Evolutionary conservation across 2,888 invertebrate genomes (phyloP), one percentile per base, ranked within the genome.

Genomic region (Nephrocerus scutellatus): DNA sequence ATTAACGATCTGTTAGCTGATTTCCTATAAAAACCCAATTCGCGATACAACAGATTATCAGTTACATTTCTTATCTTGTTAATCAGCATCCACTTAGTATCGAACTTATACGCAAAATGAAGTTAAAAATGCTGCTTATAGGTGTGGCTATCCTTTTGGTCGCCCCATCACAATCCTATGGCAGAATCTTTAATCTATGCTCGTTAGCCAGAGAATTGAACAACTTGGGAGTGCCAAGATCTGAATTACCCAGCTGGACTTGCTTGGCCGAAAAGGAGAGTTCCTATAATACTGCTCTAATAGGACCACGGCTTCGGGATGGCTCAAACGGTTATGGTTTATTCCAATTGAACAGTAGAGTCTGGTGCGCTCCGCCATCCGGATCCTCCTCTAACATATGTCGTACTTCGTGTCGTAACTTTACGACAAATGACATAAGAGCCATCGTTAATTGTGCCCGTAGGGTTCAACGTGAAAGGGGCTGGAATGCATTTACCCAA

Each of bases 231-330:
- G 51, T 62, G n/a, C 58, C 61, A 15, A 60, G 59, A 36, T 21
- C 41, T 39, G 64, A 65, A 29, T 39, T 66, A 6, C 43, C 59
- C 2, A 43, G 52, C 6, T 65, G 65, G 65, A 45, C 59, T 4
- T 65, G 65, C 43, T 57, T 65, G 36, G 62, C 57, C 5, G 44
- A 63, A 26, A 57, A 58, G 19, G 66, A 66, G 46, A 66, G 62
- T 46, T 56, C 57, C 22, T 64, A 70, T n/a, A 66, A 70, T 23
- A 74, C 74, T 0, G 53, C 70, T 28, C 67, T 63, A 3, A 57
- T 69, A 23, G 73, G 74, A 1, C 63, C 54, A 13, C 52, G 63
- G 1, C 74, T 76, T 51, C 48, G 47, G 3, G 71, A 76, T 50
- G 74, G 75, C 1, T 63, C 66, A 19, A 51, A 49, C 24, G 72